phyloP scores from a whole-genome alignment of 2,888 invertebrate genomes.

The Volucella inanis region DNA sequence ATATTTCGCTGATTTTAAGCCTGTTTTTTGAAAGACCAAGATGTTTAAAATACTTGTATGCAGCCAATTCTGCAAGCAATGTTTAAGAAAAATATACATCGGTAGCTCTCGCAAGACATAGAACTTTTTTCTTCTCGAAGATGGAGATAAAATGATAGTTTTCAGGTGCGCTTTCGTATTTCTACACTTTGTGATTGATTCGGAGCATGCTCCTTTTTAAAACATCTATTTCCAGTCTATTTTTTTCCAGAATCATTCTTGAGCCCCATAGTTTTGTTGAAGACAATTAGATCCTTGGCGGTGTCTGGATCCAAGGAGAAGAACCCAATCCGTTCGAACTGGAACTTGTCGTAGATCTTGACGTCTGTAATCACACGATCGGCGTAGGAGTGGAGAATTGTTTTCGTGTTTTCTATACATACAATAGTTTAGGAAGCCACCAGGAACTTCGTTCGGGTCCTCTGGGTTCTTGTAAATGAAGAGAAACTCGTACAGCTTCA shows the following conservation, averaged over 20 bases:
- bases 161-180: too few species aligned
- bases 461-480: slow-evolving; percentile 98
- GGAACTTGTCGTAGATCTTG: slow-evolving; percentile 93
- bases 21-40: too few species aligned
- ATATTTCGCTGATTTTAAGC: too few species aligned
- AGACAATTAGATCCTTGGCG: slow-evolving; percentile 88
- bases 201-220: too few species aligned
- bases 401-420: slow-evolving; percentile 91
- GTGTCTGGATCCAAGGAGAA: slow-evolving; percentile 97
- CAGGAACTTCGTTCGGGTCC: slow-evolving; percentile 95
- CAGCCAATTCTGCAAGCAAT: too few species aligned
- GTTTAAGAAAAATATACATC: too few species aligned
- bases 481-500: slow-evolving; percentile 95
- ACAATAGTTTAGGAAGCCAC: slow-evolving; percentile 95
- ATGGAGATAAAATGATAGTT: too few species aligned
- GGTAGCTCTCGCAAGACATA: too few species aligned
- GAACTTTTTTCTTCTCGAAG: too few species aligned
- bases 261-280: slow-evolving; percentile 96
- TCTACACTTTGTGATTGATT: too few species aligned
- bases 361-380: slow-evolving; percentile 89
- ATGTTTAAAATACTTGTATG: too few species aligned
- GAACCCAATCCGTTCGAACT: slow-evolving; percentile 98
- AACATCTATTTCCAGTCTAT: slow-evolving; percentile 71
- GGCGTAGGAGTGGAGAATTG: slow-evolving; percentile 87
- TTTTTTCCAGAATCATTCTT: slow-evolving; percentile 95